phyloP scores from a whole-genome alignment of 2,113 vertebrate species.

The Ciconia maguari region DNA sequence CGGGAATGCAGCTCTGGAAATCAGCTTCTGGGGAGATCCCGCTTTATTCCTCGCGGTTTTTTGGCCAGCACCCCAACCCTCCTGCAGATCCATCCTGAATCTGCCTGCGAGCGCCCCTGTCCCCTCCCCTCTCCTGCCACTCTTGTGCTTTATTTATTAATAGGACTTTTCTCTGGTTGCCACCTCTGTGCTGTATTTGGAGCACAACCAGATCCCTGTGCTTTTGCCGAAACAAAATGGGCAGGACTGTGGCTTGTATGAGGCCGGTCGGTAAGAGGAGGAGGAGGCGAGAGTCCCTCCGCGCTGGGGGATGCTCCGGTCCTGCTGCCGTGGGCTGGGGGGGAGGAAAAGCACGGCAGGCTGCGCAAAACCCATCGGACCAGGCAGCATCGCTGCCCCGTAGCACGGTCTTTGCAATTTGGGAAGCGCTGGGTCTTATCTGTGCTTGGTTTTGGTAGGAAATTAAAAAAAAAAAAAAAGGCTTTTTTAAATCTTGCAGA shows the following conservation, averaged over 20 bases:
- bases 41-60: background rate
- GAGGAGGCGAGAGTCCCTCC: rapidly evolving
- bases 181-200: background rate
- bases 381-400: rapidly evolving
- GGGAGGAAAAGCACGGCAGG: background rate
- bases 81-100: background rate
- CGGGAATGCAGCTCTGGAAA: background rate
- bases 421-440: background rate
- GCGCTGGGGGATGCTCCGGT: background rate
- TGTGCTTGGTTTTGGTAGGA: background rate
- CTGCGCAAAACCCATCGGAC: rapidly evolving
- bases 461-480: no score
- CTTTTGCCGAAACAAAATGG: rapidly evolving
- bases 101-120: rapidly evolving
- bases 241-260: background rate
- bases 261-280: background rate
- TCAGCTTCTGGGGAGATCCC: rapidly evolving
- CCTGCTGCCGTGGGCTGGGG: background rate
- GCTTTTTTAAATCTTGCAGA: background rate
- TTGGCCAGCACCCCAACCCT: background rate
- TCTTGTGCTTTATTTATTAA: background rate
- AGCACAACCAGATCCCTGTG: background rate
- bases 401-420: no score
- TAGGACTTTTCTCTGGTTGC: background rate
- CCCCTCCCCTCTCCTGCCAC: rapidly evolving